Evolutionary conservation across 1,140 invertebrate genomes (phyloP).

Genomic region (Metaphire vulgaris): DNA sequence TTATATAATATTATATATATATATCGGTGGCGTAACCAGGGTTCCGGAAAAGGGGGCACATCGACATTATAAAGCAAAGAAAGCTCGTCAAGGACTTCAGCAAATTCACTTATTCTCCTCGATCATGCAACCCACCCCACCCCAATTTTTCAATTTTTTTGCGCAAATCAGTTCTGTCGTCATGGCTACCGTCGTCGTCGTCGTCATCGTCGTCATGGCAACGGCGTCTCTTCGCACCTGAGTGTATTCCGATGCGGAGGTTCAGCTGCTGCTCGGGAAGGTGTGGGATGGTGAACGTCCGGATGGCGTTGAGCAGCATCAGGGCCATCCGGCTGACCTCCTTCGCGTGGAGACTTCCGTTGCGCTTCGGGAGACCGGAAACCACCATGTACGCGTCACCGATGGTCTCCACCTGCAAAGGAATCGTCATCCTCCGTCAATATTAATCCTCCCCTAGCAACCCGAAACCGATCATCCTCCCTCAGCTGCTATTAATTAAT

Average conservation of each 20-base stretch:
- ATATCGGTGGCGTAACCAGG: too few relatives aligned
- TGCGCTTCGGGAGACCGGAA: conserved; percentile 58
- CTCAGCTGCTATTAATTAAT: too few relatives aligned
- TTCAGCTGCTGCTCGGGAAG: conserved; percentile 69
- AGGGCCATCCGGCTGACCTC: conserved; percentile 76
- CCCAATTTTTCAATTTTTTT: too few relatives aligned
- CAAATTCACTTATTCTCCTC: too few relatives aligned
- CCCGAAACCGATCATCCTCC: conserved; percentile 6
- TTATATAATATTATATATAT: too few relatives aligned
- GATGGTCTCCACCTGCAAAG: conserved; percentile 81
- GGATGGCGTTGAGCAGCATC: conserved; percentile 75
- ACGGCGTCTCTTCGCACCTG: conserved; percentile 60
- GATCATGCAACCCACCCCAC: not conserved
- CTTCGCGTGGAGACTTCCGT: conserved; percentile 57
- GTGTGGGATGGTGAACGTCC: conserved; percentile 83
- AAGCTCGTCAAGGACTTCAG: too few relatives aligned
- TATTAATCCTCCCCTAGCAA: too few relatives aligned
- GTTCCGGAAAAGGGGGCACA: too few relatives aligned
- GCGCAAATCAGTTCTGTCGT: not conserved
- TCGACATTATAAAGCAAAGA: too few relatives aligned
- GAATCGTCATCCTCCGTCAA: not conserved
- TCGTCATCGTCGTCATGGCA: not conserved
- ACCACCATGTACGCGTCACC: conserved; percentile 91
- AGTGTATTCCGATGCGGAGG: conserved; percentile 89
- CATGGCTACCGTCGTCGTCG: not conserved